phyloP scores from a whole-genome alignment of 2,797 vertebrate species.

The Anomalospiza imberbis region DNA sequence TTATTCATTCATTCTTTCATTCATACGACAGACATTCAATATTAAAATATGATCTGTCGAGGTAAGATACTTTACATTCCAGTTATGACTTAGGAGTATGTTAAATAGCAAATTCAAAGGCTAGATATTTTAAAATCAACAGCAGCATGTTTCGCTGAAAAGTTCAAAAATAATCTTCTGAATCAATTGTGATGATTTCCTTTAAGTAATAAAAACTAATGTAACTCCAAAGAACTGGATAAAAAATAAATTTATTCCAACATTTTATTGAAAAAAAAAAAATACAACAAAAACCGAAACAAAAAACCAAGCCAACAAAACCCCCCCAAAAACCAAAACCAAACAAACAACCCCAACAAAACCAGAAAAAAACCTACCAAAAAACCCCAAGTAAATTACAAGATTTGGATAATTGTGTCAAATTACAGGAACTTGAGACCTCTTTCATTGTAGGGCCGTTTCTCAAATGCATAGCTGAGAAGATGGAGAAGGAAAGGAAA shows the following conservation, averaged over 20 bases:
- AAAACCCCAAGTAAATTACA: fast-evolving
- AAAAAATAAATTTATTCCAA: neutral
- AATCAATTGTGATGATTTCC: neutral
- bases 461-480: neutral
- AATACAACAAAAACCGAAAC: neutral
- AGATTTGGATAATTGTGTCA: neutral
- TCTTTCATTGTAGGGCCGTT: neutral
- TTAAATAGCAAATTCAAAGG: neutral
- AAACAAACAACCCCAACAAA: neutral
- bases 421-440: neutral
- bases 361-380: neutral
- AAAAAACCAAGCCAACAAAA: too few relatives aligned
- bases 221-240: neutral
- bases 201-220: neutral
- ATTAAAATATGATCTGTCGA: neutral
- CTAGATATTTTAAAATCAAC: neutral
- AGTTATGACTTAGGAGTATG: neutral
- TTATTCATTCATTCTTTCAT: neutral
- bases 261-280: neutral
- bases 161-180: neutral
- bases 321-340: neutral
- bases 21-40: neutral
- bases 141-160: neutral
- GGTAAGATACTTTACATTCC: neutral
- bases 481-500: neutral